Conservation (phyloP, 2,888 invertebrate genomes). For the Acanthoscelides obtectus region DNA sequence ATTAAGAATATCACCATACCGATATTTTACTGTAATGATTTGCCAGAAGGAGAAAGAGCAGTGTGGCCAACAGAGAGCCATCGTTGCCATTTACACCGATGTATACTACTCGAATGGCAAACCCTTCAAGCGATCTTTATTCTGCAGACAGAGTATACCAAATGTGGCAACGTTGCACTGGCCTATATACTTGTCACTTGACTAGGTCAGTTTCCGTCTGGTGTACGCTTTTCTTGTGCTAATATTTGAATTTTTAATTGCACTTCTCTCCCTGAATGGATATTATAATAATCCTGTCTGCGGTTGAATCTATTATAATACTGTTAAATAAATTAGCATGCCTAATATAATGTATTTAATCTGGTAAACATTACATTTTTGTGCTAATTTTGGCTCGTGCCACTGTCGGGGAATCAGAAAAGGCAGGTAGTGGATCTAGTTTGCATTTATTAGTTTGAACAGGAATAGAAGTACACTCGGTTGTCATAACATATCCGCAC, state of each 20-base stretch:
- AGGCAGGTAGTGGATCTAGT: neutral
- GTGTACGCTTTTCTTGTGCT: slow-evolving; percentile 1
- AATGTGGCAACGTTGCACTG: neutral
- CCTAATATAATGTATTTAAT: neutral
- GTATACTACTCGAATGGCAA: too few relatives aligned
- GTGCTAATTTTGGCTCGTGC: neutral
- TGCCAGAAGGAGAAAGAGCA: too few relatives aligned
- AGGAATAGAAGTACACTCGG: neutral
- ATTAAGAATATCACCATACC: too few relatives aligned
- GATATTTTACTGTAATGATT: too few relatives aligned
- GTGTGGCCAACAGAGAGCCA: too few relatives aligned
- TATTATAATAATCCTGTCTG: slow-evolving; percentile 1
- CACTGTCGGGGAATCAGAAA: neutral
- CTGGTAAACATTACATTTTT: neutral
- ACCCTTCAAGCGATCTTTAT: too few relatives aligned
- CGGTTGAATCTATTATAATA: slow-evolving; percentile 7
- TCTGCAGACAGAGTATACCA: too few relatives aligned
- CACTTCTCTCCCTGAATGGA: neutral
- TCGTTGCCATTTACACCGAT: too few relatives aligned
- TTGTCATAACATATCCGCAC: neutral
- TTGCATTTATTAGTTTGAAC: neutral
- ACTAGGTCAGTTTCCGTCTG: slow-evolving; percentile 2
- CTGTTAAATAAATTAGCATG: slow-evolving; percentile 5
- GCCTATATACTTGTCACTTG: neutral
- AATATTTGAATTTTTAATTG: slow-evolving; percentile 4